phyloP scores from a whole-genome alignment of 2,888 invertebrate genomes.

The Aporophyla lueneburgensis region DNA sequence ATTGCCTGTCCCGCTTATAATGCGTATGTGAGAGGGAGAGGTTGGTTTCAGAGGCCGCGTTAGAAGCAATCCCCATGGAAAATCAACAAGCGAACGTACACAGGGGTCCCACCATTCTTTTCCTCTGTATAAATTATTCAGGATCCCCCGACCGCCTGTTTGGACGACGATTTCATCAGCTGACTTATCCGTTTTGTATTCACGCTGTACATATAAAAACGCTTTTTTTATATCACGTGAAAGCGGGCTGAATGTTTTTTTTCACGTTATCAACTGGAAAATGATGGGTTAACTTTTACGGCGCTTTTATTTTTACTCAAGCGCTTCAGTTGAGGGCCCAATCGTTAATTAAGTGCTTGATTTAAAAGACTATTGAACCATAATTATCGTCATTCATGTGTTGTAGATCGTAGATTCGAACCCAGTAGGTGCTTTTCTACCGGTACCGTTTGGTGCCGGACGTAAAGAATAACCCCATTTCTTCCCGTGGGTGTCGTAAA shows the following conservation, averaged over 20 bases:
- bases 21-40: constrained; percentile 68
- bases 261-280: constrained; percentile 51
- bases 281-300: constrained; percentile 53
- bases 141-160: constrained; percentile 78
- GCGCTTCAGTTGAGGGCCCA: constrained; percentile 19
- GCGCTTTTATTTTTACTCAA: constrained; percentile 44
- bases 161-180: constrained; percentile 82
- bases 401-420: too few species aligned
- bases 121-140: constrained; percentile 84
- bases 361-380: not conserved
- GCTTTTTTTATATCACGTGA: constrained; percentile 49
- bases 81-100: constrained; percentile 83
- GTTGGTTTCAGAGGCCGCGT: constrained; percentile 66
- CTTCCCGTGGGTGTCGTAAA: too few species aligned
- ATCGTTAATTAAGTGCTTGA: constrained; percentile 42
- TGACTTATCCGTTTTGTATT: constrained; percentile 73
- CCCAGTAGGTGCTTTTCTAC: too few species aligned
- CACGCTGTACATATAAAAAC: constrained; percentile 64
- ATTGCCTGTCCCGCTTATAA: constrained; percentile 66
- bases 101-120: constrained; percentile 79
- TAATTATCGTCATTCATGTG: not conserved
- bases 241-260: constrained; percentile 29
- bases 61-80: constrained; percentile 79
- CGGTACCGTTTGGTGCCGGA: too few species aligned
- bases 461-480: too few species aligned